Conservation (phyloP, 2,113 vertebrate species). For the Callaeas wilsoni region DNA sequence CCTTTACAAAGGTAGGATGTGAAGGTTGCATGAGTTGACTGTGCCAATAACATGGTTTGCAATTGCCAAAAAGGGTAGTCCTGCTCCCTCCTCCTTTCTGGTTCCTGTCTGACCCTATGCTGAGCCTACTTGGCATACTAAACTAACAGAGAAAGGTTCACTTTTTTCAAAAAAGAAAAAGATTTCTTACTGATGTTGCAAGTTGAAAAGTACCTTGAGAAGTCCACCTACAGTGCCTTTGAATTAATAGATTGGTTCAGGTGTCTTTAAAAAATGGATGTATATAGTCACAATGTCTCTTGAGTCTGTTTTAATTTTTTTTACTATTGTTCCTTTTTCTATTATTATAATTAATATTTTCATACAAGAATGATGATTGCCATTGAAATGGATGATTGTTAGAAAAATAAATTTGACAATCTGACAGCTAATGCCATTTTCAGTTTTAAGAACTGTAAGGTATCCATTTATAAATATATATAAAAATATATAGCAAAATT, state of each 20-base stretch:
- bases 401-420: not conserved
- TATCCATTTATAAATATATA: not conserved
- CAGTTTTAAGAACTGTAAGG: not conserved
- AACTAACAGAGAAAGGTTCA: not conserved
- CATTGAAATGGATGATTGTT: not conserved
- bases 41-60: not conserved
- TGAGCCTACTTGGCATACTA: not conserved
- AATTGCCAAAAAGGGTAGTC: constrained; percentile 6
- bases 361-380: not conserved
- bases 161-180: not conserved
- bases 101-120: not conserved
- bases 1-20: not conserved
- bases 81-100: not conserved
- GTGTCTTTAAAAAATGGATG: not conserved
- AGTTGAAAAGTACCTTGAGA: not conserved
- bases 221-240: not conserved
- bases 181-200: not conserved
- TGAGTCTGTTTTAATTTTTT: not conserved
- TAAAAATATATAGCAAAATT: not conserved
- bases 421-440: not conserved
- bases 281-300: not conserved
- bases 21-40: not conserved
- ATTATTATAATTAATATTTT: not conserved
- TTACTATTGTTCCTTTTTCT: not conserved
- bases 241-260: not conserved